Evolutionary conservation across 2,888 invertebrate genomes (phyloP).

Genomic region (Abscondita cerata): DNA sequence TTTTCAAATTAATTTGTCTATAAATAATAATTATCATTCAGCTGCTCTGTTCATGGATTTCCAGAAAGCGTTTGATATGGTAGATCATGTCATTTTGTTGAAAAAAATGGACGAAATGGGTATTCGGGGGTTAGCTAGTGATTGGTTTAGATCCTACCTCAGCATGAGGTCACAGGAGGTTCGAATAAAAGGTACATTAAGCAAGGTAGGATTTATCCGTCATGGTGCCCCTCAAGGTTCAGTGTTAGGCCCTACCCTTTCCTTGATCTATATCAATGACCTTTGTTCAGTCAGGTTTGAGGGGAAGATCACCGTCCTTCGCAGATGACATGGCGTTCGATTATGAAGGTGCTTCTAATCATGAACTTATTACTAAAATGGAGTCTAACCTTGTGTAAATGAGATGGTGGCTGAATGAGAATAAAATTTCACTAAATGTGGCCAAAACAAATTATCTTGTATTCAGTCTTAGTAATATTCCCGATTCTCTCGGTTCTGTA

Average conservation of each 20-base stretch:
- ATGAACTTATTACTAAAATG: neutral
- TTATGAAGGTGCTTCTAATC: neutral
- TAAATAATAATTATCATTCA: neutral
- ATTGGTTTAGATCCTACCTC: neutral
- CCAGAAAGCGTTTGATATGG: neutral
- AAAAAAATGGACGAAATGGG: neutral
- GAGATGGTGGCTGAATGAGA: slow-evolving; percentile 2
- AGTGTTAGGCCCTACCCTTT: neutral
- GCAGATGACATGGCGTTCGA: neutral
- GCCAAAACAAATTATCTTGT: neutral
- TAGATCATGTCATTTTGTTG: neutral
- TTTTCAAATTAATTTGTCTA: neutral
- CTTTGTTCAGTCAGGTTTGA: neutral
- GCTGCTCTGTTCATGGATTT: neutral
- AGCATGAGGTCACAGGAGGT: neutral
- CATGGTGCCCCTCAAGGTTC: neutral
- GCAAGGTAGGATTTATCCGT: neutral
- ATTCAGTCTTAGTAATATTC: neutral
- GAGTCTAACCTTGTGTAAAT: neutral
- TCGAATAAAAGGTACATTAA: neutral
- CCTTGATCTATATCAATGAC: neutral
- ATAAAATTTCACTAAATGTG: neutral
- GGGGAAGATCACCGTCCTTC: neutral
- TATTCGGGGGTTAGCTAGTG: neutral
- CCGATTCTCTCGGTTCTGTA: neutral